Percentiles rank a stretch among this genome's conserved stretches.
Evolutionary conservation across 2,797 vertebrate genomes (phyloP).

Genomic region (Tragopan temminckii): DNA sequence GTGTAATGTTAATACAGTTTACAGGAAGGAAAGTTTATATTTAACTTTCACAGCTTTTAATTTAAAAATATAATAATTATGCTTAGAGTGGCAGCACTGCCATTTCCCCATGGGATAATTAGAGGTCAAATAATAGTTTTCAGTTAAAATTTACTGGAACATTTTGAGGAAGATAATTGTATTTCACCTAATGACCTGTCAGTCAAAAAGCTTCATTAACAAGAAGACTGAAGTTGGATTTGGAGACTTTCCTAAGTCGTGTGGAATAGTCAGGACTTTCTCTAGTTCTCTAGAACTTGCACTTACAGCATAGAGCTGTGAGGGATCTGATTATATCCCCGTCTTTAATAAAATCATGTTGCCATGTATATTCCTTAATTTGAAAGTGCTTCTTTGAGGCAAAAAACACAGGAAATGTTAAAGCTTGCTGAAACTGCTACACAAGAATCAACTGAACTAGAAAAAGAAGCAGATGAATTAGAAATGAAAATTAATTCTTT

Average conservation of each 20-base stretch:
- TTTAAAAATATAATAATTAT: not conserved
- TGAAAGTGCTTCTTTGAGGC: conserved; percentile 77
- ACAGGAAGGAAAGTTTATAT: conserved; percentile 1
- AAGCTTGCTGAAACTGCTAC: conserved; percentile 62
- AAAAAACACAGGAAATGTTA: conserved; percentile 78
- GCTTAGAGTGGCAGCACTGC: not conserved
- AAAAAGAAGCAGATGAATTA: conserved; percentile 75
- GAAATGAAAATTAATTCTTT: conserved; percentile 77
- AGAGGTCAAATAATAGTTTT: not conserved
- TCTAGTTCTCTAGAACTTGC: not conserved
- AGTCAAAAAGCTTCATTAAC: not conserved
- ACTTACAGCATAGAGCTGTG: not conserved
- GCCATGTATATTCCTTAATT: conserved; percentile 69
- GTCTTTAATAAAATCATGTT: not conserved
- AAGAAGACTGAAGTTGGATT: not conserved
- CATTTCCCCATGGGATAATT: not conserved
- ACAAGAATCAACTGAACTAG: conserved; percentile 60
- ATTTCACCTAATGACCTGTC: not conserved
- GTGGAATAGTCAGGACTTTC: not conserved
- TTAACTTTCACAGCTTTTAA: not conserved
- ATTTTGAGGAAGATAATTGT: not conserved
- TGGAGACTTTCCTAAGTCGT: not conserved
- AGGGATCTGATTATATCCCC: not conserved
- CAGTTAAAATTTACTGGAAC: not conserved
- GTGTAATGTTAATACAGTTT: not conserved